Evolutionary conservation across 2,888 invertebrate species (phyloP).

Genomic region (Syritta pipiens): DNA sequence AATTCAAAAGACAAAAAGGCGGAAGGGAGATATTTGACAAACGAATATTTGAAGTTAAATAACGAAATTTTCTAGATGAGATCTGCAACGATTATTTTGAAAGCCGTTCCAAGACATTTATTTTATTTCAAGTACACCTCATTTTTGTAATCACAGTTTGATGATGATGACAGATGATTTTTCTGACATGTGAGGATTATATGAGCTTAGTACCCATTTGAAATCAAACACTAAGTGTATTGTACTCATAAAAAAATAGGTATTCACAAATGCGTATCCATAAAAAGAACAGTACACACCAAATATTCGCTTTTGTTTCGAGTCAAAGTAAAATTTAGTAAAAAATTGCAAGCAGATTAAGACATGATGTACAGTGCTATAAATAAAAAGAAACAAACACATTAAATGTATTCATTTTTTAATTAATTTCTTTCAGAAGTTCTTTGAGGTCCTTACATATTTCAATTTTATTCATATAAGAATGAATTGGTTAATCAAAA

Average conservation of each 20-base stretch:
- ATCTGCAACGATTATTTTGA: conserved; percentile 8
- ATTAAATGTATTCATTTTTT: neutral
- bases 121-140: conserved; percentile 7
- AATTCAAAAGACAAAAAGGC: no score
- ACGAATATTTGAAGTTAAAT: no score
- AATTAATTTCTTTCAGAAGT: conserved; percentile 3
- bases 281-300: conserved; percentile 3
- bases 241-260: neutral
- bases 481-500: conserved; percentile 32
- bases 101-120: conserved; percentile 12
- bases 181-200: neutral
- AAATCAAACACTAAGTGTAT: conserved; percentile 18
- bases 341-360: neutral
- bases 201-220: conserved; percentile 5
- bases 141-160: neutral
- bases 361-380: conserved; percentile 1
- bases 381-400: neutral
- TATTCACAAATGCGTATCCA: conserved; percentile 8
- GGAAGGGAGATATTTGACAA: no score
- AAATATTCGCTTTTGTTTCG: conserved; percentile 14
- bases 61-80: no score
- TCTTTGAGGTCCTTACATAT: conserved; percentile 18
- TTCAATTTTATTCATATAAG: conserved; percentile 23
- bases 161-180: neutral
- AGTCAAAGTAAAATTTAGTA: conserved; percentile 8